Evolutionary conservation across 2,888 invertebrate species (phyloP), one percentile per base, ranked within the genome.

Genomic region (Apoderus coryli): DNA sequence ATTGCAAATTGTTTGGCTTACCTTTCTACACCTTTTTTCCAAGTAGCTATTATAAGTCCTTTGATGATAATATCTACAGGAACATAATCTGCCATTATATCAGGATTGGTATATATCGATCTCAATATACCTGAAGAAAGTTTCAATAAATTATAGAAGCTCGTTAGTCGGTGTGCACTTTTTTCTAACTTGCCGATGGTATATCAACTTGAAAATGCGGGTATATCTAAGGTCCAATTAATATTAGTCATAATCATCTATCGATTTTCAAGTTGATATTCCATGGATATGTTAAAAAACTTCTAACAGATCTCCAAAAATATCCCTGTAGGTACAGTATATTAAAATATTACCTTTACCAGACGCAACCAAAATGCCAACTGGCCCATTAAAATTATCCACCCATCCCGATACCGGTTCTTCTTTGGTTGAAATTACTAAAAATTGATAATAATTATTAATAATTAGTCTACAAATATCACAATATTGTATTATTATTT

Each of bases 311-410:
- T n/a, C n/a, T n/a, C n/a, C n/a, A n/a, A n/a, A n/a, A n/a, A n/a
- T n/a, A n/a, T n/a, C n/a, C n/a, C n/a, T n/a, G n/a, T n/a, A n/a
- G n/a, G n/a, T n/a, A n/a, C n/a, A n/a, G n/a, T n/a, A n/a, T n/a
- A n/a, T n/a, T n/a, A n/a, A n/a, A n/a, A 6, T n/a, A 25, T 16
- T 39, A 44, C 47, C 47, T 43, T 43, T 46, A 29, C 44, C 45
- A 26, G 41, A 37, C 1, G 75, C 84, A 0, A 75, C 56, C 35
- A 84, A 46, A 28, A 82, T 54, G 0, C 72, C 89, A 22, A 76
- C 74, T 0, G 90, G 88, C 0, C 93, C 93, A 50, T 92, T 92
- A 40, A 82, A 80, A 50, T 88, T 93, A 47, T 93, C 92, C 7
- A 85, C 62, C 90, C 90, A 95, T 0, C 46, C 47, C 2, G 35